A percentile compares a stretch with the other conserved stretches of the same genome.
phyloP scores from a whole-genome alignment of 2,888 invertebrate species.

The Odontocolon sp. region DNA sequence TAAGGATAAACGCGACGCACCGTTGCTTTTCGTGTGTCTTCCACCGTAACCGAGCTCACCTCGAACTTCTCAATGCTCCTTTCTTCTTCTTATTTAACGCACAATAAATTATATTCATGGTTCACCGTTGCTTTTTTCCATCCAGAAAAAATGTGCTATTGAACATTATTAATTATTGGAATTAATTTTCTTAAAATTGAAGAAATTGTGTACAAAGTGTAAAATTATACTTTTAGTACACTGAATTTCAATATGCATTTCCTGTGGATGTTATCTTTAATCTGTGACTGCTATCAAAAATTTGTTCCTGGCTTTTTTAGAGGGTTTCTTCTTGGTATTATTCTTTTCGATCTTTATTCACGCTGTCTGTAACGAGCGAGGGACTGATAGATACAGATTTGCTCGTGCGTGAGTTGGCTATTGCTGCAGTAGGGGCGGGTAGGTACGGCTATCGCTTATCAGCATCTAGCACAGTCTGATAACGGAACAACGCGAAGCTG shows the following conservation, averaged over 20 bases:
- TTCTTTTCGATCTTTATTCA: neutral
- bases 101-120: neutral
- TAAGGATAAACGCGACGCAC: neutral
- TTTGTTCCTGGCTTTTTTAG: too few relatives aligned
- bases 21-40: neutral
- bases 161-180: too few relatives aligned
- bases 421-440: conserved; percentile 52
- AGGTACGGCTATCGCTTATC: conserved; percentile 73
- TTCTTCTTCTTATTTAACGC: neutral
- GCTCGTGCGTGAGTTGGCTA: neutral
- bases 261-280: too few relatives aligned
- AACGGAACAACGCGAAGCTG: conserved; percentile 60
- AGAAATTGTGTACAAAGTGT: too few relatives aligned
- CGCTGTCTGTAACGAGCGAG: neutral
- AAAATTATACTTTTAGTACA: too few relatives aligned
- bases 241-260: too few relatives aligned
- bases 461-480: conserved; percentile 70
- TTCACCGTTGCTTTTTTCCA: neutral
- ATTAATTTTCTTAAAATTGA: too few relatives aligned
- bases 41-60: conserved; percentile 7
- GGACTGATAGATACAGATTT: neutral
- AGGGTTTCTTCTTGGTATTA: neutral
- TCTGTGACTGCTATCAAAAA: too few relatives aligned
- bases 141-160: too few relatives aligned
- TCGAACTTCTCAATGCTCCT: neutral